Conservation (phyloP, 2,888 invertebrate genomes). For the Stenoptilia bipunctidactyla region DNA sequence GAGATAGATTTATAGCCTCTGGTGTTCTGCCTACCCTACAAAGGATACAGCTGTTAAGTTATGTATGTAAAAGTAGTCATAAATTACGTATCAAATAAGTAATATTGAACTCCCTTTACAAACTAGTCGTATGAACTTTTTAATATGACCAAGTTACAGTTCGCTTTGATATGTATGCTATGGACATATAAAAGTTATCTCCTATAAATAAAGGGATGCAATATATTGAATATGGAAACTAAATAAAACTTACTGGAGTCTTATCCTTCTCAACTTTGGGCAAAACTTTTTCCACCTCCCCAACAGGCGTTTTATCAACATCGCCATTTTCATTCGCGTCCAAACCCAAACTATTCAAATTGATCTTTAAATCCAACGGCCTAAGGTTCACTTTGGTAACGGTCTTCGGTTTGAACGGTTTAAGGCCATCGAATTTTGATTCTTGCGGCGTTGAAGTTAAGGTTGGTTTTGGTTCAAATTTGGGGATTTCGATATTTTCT, state of each 20-base stretch:
- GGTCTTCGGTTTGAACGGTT: slow-evolving; percentile 17
- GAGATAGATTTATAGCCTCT: too few species aligned
- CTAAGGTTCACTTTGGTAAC: slow-evolving; percentile 44
- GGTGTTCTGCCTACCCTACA: too few species aligned
- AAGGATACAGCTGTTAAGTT: too few species aligned
- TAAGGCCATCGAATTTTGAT: slow-evolving; percentile 17
- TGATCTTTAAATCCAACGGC: slow-evolving; percentile 67
- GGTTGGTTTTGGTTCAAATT: not conserved
- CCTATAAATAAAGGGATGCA: too few species aligned
- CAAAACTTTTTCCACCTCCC: slow-evolving; percentile 26
- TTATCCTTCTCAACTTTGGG: slow-evolving; percentile 38
- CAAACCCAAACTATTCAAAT: slow-evolving; percentile 46
- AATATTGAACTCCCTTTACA: too few species aligned
- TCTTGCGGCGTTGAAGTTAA: slow-evolving; percentile 21
- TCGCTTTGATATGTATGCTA: too few species aligned
- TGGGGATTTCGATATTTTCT: not conserved
- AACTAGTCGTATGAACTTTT: too few species aligned
- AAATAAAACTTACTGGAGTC: slow-evolving; percentile 42
- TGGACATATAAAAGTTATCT: too few species aligned
- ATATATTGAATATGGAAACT: too few species aligned
- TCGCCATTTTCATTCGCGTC: slow-evolving; percentile 63
- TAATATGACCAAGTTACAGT: too few species aligned
- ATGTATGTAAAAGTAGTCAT: too few species aligned
- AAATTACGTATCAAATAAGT: too few species aligned
- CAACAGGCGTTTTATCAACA: slow-evolving; percentile 43